Evolutionary conservation across 2,797 vertebrate genomes (phyloP), one percentile per base, ranked within the genome.

Genomic region (Cynodonichthys magdalenae): DNA sequence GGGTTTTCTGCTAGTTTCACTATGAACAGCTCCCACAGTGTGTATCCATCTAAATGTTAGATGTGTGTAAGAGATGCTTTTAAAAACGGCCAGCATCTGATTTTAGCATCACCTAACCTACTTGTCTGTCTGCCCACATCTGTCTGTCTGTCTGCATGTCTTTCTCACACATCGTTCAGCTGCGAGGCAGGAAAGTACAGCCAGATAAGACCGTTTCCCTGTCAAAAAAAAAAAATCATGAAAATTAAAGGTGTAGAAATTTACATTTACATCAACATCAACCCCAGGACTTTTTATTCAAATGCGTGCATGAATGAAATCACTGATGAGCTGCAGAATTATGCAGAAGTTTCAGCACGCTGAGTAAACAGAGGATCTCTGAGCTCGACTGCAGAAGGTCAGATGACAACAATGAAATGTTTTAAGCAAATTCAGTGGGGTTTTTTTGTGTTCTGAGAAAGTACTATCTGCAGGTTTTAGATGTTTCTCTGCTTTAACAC

Each of bases 21-120:
- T 76, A 75, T 90, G 84, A 86, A 54, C 83, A 75, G 77, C 24
- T 46, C 49, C 48, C 56, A 52, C 54, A n/a, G 14, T 46, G 36
- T 39, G 47, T n/a, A 47, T 62, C 42, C 67, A 41, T 66, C 47
- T 70, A 28, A 64, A 46, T 56, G 41, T 48, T 4, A 45, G 15
- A 52, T 24, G 55, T 51, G 53, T 19, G 61, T 75, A 51, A 76
- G 72, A 60, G 49, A 53, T 27, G 29, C 14, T 41, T 79, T 49
- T 59, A 54, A 10, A 36, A 74, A 73, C 60, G 63, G 49, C 66
- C 65, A 71, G 7, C 63, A 71, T 48, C 46, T 77, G 52, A 70
- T 77, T 83, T 69, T 68, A 79, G 75, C 52, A 76, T 34, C 51
- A 63, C 51, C 18, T 59, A 57, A 59, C 69, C 75, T 39, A 72